Conservation (phyloP, 2,113 vertebrate species). For the Lophius piscatorius region DNA sequence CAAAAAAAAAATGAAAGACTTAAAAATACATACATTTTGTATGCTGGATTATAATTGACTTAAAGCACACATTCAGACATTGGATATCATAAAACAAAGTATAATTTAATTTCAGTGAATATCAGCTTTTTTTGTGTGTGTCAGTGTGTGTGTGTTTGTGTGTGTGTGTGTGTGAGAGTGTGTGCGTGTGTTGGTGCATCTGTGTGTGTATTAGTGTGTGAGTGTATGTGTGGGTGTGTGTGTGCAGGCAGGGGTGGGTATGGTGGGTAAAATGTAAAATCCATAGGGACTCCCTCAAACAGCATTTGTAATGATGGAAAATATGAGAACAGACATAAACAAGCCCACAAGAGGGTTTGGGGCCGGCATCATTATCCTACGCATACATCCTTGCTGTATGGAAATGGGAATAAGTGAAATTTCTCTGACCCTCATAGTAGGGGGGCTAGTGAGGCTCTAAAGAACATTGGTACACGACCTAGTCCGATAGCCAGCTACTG, state of each 20-base stretch:
- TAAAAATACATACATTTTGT: too few species aligned
- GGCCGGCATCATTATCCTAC: slow-evolving; percentile 87
- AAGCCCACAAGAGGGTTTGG: slow-evolving; percentile 86
- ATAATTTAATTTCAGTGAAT: too few species aligned
- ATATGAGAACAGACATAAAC: slow-evolving; percentile 88
- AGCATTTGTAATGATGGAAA: slow-evolving; percentile 89
- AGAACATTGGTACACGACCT: slow-evolving; percentile 52
- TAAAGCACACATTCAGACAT: background rate
- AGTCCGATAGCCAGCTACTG: slow-evolving; percentile 25
- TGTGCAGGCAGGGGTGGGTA: too few species aligned
- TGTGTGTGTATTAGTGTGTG: too few species aligned
- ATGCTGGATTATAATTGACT: background rate
- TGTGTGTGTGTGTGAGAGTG: too few species aligned
- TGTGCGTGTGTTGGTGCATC: too few species aligned
- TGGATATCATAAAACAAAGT: too few species aligned
- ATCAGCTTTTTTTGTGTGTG: too few species aligned
- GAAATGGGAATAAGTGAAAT: slow-evolving; percentile 66
- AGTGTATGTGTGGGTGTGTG: too few species aligned
- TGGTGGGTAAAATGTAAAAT: too few species aligned
- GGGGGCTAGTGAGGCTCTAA: slow-evolving; percentile 26
- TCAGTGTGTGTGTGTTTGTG: too few species aligned
- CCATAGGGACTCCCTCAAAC: slow-evolving; percentile 88
- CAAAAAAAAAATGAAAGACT: too few species aligned
- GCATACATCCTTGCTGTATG: slow-evolving; percentile 82
- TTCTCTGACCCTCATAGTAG: slow-evolving; percentile 30